These are phyloP conservation scores for Leptinotarsa undecemlineata DNA, from an alignment of 1,140 invertebrate species.

Conservation along the genomic window DNA sequence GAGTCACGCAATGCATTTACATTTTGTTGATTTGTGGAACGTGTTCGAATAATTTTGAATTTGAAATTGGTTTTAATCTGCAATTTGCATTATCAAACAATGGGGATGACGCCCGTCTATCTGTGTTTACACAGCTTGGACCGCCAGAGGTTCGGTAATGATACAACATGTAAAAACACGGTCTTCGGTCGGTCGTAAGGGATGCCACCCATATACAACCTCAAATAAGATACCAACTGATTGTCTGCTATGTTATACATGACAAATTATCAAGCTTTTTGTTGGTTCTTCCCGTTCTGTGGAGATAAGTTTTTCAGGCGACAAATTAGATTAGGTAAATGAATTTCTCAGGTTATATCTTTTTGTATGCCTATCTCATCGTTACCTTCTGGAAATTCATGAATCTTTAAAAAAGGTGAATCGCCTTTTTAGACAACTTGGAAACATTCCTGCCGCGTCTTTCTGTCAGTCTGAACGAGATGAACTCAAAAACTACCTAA, in stretches of 20 bases:
- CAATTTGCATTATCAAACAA: constrained; percentile 56
- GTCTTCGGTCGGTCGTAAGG: constrained; percentile 18
- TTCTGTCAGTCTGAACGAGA: not conserved
- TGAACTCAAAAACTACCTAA: too few relatives aligned
- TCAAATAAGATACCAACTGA: constrained; percentile 12
- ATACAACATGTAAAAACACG: constrained; percentile 32
- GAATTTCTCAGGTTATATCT: constrained; percentile 1
- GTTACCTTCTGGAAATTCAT: not conserved
- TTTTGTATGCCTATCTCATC: not conserved
- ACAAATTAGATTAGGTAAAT: constrained; percentile 1
- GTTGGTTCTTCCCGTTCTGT: constrained; percentile 16
- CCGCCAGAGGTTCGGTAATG: constrained; percentile 29
- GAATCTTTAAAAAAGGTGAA: not conserved
- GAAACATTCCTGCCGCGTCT: not conserved
- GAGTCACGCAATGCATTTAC: constrained; percentile 38
- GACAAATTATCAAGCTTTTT: constrained; percentile 24
- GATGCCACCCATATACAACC: not conserved
- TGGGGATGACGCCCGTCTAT: constrained; percentile 42
- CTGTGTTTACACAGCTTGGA: constrained; percentile 30
- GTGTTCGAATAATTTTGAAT: constrained; percentile 49
- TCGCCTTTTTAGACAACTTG: not conserved
- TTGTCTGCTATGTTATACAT: constrained; percentile 17
- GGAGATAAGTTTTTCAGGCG: not conserved
- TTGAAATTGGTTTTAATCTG: constrained; percentile 54
- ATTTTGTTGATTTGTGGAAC: constrained; percentile 39